Base-by-base conservation (phyloP, 2,797 vertebrate genomes). In the Anabacerthia variegaticeps region DNA sequence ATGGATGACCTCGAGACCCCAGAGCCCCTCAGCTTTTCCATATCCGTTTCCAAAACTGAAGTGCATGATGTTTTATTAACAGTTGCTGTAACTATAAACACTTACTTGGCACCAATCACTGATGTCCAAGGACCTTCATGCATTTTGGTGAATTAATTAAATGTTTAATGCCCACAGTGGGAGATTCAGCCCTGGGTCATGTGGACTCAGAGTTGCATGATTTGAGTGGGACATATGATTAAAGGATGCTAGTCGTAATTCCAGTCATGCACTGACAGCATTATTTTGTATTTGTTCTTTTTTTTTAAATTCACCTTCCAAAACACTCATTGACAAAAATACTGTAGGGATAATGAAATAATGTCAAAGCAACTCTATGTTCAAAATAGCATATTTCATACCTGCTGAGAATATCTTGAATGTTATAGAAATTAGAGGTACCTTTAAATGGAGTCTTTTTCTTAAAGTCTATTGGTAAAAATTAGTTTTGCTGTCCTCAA, bases 401-500 rank as follows among this genome's bases (percentile, higher is more conserved):
- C 41, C 71, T 93, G 77, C 44, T 8, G 85, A 91, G 80, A 94
- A 89, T 73, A 72, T 91, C 74, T 88, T 59, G 65, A 83, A 78
- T 52, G 54, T 24, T 56, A 51, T 61, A 92, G 75, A 96, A 94
- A 86, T 88, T 56, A 92, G 72, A 89, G 59, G 27, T 63, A 62
- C 37, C 28, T 92, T 93, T 75, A 94, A 94, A 93, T 54, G 27
- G 65, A 59, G 46, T 88, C 27, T 66, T 89, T 89, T 94, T 89
- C 66, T 71, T 9, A 0, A 81, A 89, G 46, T 37, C 56, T 77
- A 3, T 49, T 88, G 71, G 84, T 96, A 89, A 96, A 96, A 96
- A 81, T 83, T 67, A 90, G 74, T 73, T 94, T 94, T 94, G 77
- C 54, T 94, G 49, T 95, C 80, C 84, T 96, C 85, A 95, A 87